phyloP scores from a whole-genome alignment of 2,113 vertebrate genomes.

The Hippocampus barbouri region DNA sequence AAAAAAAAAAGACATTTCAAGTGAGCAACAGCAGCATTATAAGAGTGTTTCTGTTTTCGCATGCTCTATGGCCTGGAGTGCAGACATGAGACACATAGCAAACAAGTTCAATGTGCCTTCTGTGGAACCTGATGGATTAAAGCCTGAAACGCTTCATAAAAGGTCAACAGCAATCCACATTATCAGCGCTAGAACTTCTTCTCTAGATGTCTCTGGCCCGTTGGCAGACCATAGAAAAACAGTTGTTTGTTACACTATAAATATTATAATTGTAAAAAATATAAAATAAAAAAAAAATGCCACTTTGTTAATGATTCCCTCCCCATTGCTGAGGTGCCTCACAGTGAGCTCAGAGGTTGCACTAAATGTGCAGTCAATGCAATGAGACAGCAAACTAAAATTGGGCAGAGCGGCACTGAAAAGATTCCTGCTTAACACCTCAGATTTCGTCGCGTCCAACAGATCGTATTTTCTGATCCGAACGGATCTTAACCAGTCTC shows the following conservation, averaged over 20 bases:
- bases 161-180: not conserved
- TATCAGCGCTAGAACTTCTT: slow-evolving; percentile 17
- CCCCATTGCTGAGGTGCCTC: slow-evolving; percentile 16
- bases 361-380: slow-evolving; percentile 47
- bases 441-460: not conserved
- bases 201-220: slow-evolving; percentile 22
- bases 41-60: slow-evolving; percentile 54
- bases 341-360: slow-evolving; percentile 17
- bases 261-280: slow-evolving; percentile 52
- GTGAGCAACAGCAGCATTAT: slow-evolving; percentile 55
- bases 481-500: not conserved
- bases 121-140: not conserved
- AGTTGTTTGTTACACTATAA: slow-evolving; percentile 48
- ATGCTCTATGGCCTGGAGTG: slow-evolving; percentile 56
- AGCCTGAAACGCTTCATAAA: not conserved
- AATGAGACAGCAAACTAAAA: slow-evolving; percentile 53
- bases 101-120: not conserved
- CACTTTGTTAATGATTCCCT: slow-evolving; percentile 9
- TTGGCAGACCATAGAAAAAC: slow-evolving; percentile 60
- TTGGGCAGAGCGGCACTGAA: not conserved
- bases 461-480: too few relatives aligned
- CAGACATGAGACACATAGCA: slow-evolving; percentile 24
- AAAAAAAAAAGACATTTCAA: slow-evolving; percentile 21
- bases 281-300: slow-evolving; percentile 1
- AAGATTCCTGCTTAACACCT: not conserved